Evolutionary conservation across 2,888 invertebrate species (phyloP), one percentile per base, ranked within the genome.

Genomic region (Chloromyia formosa): DNA sequence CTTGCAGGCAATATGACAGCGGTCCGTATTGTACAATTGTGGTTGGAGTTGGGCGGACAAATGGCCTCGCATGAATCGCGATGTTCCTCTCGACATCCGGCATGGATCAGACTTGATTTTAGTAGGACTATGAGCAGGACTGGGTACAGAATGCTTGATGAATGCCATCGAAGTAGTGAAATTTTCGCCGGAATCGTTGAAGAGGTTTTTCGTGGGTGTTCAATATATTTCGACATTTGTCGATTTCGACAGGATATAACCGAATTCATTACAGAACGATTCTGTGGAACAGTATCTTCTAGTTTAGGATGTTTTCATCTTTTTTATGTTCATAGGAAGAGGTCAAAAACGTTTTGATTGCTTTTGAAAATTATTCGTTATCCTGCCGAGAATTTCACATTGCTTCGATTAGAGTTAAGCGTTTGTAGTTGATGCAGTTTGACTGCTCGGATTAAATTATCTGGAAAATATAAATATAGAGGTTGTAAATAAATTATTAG

Each of bases 1-100:
- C 89, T 89, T 72, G 87, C 87, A 0, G 93, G 92, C 75, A 93
- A 82, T 76, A 93, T 84, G 20, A 93, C 85, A 1, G 91, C 90
- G 0, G 91, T 90, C 71, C 90, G 87, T 56, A 93, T 87, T 60
- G 88, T 88, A 81, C 93, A 93, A 76, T 82, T 49, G 76, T 77
- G 69, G 40, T 12, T 71, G 10, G 35, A 56, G 20, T 77, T 74
- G 54, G 20, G 60, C 16, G 49, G 53, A 61, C 79, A 80, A 27
- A 79, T 78, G 18, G 76, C 45, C 75, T 80, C 79, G 62, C 80
- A 80, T 62, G 42, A 23, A 53, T 75, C 72, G 10, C 75, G 74
- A 1, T 68, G 64, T 69, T 78, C 77, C 22, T 77, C 74, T 3
- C 78, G 78, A 60, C 80, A 80, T 16, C 78, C 78, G 61, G 62